Conservation (phyloP, 2,888 invertebrate species). For the Hypolimnas misippus region DNA sequence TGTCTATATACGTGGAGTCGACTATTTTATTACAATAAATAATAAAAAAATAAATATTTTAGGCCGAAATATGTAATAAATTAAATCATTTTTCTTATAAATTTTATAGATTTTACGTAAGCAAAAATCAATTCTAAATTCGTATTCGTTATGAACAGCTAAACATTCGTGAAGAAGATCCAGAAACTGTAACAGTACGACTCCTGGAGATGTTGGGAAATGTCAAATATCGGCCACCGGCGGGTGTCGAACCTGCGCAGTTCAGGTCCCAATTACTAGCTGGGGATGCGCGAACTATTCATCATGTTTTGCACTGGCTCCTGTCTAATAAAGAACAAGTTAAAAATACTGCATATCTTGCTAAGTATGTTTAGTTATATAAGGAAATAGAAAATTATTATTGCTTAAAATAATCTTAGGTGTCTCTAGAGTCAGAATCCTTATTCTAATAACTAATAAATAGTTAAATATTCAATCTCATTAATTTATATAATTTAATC, state of each 20-base stretch:
- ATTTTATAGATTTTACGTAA: background rate
- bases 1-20: too few relatives aligned
- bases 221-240: slow-evolving; percentile 91
- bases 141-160: slow-evolving; percentile 59
- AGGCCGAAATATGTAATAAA: too few relatives aligned
- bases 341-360: slow-evolving; percentile 92
- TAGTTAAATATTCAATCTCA: too few relatives aligned
- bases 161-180: slow-evolving; percentile 89
- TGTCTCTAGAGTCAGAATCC: too few relatives aligned
- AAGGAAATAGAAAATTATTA: background rate
- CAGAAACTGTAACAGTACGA: slow-evolving; percentile 89
- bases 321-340: slow-evolving; percentile 89
- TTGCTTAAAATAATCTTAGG: too few relatives aligned
- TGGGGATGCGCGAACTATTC: slow-evolving; percentile 89
- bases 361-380: slow-evolving; percentile 76
- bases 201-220: slow-evolving; percentile 88
- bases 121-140: background rate
- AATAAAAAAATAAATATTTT: too few relatives aligned
- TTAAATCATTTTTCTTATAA: too few relatives aligned
- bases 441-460: too few relatives aligned
- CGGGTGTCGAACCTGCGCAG: slow-evolving; percentile 68
- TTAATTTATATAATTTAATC: too few relatives aligned
- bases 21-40: too few relatives aligned
- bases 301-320: slow-evolving; percentile 92
- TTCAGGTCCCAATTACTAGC: slow-evolving; percentile 76